Conservation (phyloP, 1,140 invertebrate species). For the Zaprionus camerounensis region DNA sequence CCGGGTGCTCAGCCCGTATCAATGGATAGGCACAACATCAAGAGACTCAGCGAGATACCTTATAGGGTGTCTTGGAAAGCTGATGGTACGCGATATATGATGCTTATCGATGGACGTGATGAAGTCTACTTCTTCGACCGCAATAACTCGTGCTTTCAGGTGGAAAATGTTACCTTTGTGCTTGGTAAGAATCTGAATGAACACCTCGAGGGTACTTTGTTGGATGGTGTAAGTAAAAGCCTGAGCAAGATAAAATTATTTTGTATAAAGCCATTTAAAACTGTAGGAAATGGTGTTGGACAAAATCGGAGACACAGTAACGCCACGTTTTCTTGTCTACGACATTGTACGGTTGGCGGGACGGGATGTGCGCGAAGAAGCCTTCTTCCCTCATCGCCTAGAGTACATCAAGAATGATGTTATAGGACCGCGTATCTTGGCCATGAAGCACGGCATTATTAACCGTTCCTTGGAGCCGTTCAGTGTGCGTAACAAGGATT, state of each 20-base stretch:
- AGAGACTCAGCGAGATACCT: constrained; percentile 90
- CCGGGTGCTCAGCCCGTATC: constrained; percentile 98
- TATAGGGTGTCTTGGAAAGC: constrained; percentile 99
- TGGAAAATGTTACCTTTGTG: constrained; percentile 92
- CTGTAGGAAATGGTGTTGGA: constrained; percentile 96
- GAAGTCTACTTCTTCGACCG: constrained; percentile 97
- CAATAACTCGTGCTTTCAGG: constrained; percentile 97
- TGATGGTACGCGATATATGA: constrained; percentile 98
- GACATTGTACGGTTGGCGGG: constrained; percentile 95
- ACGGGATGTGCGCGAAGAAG: constrained; percentile 90
- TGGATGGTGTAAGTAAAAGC: constrained; percentile 90
- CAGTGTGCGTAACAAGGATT: constrained; percentile 93
- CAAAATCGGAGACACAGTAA: constrained; percentile 89
- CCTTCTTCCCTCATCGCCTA: constrained; percentile 91
- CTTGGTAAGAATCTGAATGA: constrained; percentile 89
- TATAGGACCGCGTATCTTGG: constrained; percentile 88
- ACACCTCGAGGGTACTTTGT: constrained; percentile 92
- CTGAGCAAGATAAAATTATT: background rate
- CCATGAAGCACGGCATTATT: constrained; percentile 91
- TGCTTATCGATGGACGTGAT: constrained; percentile 94
- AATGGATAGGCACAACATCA: constrained; percentile 95
- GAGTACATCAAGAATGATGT: constrained; percentile 91
- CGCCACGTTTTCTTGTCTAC: constrained; percentile 97
- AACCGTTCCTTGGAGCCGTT: constrained; percentile 93
- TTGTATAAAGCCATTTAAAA: background rate